These are phyloP conservation scores for Onychomys arenicola DNA, from an alignment of 2,797 vertebrate species.

Conservation along the genomic window DNA sequence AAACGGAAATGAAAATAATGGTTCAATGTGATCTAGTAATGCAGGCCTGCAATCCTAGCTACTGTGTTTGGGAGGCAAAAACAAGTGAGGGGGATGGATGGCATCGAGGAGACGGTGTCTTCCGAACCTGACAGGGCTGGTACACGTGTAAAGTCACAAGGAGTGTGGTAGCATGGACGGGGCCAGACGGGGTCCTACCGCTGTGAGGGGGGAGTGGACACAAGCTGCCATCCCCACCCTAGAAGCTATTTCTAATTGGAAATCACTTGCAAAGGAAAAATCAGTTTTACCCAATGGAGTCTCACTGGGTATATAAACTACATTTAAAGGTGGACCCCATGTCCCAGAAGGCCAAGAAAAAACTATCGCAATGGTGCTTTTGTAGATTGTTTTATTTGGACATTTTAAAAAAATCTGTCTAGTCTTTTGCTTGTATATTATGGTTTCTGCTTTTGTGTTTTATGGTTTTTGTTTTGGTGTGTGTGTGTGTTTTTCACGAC, in stretches of 20 bases:
- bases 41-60: not conserved
- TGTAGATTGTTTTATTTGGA: not conserved
- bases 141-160: not conserved
- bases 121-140: too few relatives aligned
- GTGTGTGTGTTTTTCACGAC: not conserved
- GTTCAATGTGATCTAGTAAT: not conserved
- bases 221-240: not conserved
- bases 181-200: not conserved
- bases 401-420: not conserved
- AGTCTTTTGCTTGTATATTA: not conserved
- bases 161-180: not conserved
- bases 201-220: too few relatives aligned
- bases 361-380: not conserved
- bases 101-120: not conserved
- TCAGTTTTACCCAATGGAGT: not conserved
- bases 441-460: not conserved
- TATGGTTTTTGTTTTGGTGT: not conserved
- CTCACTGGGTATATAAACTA: not conserved
- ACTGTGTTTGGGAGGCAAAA: not conserved
- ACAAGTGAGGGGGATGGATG: too few relatives aligned
- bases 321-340: not conserved
- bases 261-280: not conserved
- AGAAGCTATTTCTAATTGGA: not conserved
- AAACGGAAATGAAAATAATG: slow-evolving; percentile 32
- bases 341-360: not conserved